Evolutionary conservation across 2,888 invertebrate genomes (phyloP).

Genomic region (Drosophila subquinaria): DNA sequence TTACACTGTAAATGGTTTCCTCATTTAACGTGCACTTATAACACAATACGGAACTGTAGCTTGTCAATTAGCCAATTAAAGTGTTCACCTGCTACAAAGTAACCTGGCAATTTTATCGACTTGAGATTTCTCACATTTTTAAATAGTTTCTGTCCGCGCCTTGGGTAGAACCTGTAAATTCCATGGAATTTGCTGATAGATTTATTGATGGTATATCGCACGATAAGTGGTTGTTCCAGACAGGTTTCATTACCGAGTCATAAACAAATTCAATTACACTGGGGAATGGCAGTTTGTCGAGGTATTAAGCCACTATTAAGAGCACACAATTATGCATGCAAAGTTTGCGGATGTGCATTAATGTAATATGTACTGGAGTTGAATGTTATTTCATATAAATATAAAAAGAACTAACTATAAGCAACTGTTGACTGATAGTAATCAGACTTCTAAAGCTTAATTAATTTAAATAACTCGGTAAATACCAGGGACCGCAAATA

Average conservation of each 20-base stretch:
- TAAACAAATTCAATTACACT: conserved; percentile 29
- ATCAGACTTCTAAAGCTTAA: background rate
- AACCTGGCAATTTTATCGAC: conserved; percentile 56
- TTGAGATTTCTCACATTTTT: conserved; percentile 68
- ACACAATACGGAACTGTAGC: conserved; percentile 8
- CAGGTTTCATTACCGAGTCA: conserved; percentile 27
- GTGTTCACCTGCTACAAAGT: conserved; percentile 38
- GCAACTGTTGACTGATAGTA: background rate
- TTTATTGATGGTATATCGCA: conserved; percentile 41
- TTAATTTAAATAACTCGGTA: no score
- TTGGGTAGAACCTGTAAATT: conserved; percentile 26
- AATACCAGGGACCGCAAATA: no score
- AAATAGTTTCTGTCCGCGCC: conserved; percentile 57
- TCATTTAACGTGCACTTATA: background rate
- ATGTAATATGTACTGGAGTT: conserved; percentile 6
- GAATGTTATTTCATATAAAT: background rate
- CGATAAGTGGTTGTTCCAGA: conserved; percentile 13
- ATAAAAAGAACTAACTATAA: background rate
- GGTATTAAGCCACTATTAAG: conserved; percentile 30
- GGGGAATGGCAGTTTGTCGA: conserved; percentile 26
- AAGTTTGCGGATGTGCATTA: conserved; percentile 37
- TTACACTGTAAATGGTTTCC: conserved; percentile 3
- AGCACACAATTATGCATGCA: conserved; percentile 32
- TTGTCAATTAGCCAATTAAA: conserved; percentile 60
- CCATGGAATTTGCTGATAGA: conserved; percentile 51